Base-by-base conservation (phyloP, 2,797 vertebrate species). In the Gobio occitaniae region DNA sequence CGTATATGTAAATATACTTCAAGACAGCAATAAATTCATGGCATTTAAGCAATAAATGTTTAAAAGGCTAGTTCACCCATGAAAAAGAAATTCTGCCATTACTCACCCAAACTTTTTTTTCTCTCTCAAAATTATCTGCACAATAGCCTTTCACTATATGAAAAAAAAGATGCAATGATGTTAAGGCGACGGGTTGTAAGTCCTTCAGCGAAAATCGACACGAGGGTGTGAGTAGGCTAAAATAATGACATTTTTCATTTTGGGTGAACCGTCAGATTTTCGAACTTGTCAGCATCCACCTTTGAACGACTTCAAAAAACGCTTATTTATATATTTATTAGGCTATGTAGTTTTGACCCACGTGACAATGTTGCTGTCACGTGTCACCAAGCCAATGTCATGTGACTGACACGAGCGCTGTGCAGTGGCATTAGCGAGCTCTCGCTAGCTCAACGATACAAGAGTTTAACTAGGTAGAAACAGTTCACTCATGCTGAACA, bases 341-440 rank as follows among this genome's bases (percentile, higher is more conserved):
- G n/a, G 1, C 69, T 21, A 4, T 48, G 3, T 25, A 38, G 0
- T 4, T 50, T 17, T 47, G 9, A 36, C 29, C 21, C 65, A 50
- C 17, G 52, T 78, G 83, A 72, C 44, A 41, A 56, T 71, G 68
- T 65, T 71, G 12, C 2, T 70, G 32, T 80, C 83, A 85, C 77
- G 69, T 85, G 83, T 80, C 68, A 61, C 19, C 11, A 11, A 11
- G 13, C 29, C 15, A 68, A 2, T 44, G 83, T 85, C 83, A 85
- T 54, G 77, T 85, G 83, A 80, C 66, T 38, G 50, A 15, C 38
- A 47, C 12, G 19, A 84, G 52, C 54, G 54, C 56, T 50, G 10
- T 50, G 19, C 83, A 36, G 29, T 3, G 66, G 41, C 10, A 7
- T 71, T 85, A 85, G 77, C 76, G 4, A 6, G 8, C 7, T 41